These are phyloP conservation scores for Mermis nigrescens DNA, from an alignment of 2,888 invertebrate genomes.

Conservation along the genomic window DNA sequence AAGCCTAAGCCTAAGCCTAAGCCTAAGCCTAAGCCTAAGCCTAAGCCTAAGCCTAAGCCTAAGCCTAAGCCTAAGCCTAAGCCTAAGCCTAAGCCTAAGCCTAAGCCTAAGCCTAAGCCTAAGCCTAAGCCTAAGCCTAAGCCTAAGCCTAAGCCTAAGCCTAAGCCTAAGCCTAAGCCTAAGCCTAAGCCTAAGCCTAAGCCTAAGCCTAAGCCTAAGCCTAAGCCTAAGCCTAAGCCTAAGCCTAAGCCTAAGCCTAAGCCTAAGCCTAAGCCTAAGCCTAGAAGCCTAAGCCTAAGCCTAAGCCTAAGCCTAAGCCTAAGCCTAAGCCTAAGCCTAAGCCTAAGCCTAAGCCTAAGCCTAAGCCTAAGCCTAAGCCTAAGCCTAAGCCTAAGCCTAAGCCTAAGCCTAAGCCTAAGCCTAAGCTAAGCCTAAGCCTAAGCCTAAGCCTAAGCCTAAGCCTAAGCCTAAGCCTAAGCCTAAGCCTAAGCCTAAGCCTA, in stretches of 20 bases:
- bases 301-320: background rate
- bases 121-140: background rate
- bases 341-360: conserved; percentile 14
- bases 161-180: background rate
- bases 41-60: background rate
- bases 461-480: background rate
- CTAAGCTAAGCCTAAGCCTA: background rate
- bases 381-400: conserved; percentile 5
- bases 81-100: background rate
- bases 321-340: conserved; percentile 11
- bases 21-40: background rate
- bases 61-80: background rate
- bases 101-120: background rate
- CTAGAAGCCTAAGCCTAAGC: background rate
- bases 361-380: conserved; percentile 14
- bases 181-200: background rate
- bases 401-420: conserved; percentile 5
- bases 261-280: background rate
- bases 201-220: background rate
- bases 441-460: background rate
- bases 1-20: background rate
- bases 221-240: background rate
- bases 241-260: background rate
- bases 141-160: background rate
- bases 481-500: background rate